phyloP scores from a whole-genome alignment of 1,140 invertebrate species.

The Drosophila melanogaster region DNA sequence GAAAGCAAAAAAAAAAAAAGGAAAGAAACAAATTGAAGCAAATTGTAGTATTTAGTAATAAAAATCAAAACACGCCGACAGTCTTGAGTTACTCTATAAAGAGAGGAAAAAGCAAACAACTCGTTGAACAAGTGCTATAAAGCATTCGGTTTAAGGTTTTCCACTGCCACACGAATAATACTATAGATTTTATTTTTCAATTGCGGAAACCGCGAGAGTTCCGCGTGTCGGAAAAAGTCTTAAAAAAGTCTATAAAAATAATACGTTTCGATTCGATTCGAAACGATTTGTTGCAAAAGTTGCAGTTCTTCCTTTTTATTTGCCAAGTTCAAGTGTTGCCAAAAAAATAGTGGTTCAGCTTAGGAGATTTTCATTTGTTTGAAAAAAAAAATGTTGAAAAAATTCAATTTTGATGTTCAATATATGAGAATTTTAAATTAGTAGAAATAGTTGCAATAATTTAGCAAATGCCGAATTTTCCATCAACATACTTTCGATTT shows the following conservation, averaged over 20 bases:
- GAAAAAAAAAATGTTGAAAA: neutral
- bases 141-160: conserved; percentile 7
- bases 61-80: conserved; percentile 18
- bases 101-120: neutral
- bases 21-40: conserved; percentile 13
- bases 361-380: neutral
- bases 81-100: conserved; percentile 13
- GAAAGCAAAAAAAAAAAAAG: neutral
- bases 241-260: neutral
- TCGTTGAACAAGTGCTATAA: neutral
- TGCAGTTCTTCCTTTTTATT: neutral
- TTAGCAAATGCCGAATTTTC: too few relatives aligned
- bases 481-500: neutral
- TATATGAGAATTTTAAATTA: too few relatives aligned
- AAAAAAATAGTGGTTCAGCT: neutral
- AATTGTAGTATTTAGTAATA: conserved; percentile 20
- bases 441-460: too few relatives aligned
- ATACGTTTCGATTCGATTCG: too few relatives aligned
- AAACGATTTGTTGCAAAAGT: neutral
- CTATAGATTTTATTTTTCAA: conserved; percentile 3
- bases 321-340: neutral
- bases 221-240: neutral
- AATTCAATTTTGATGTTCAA: too few relatives aligned
- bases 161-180: conserved; percentile 1
- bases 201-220: conserved; percentile 2